Percentiles rank a stretch among this genome's conserved stretches.
phyloP scores from a whole-genome alignment of 1,140 invertebrate genomes.

The Elysia chlorotica region DNA sequence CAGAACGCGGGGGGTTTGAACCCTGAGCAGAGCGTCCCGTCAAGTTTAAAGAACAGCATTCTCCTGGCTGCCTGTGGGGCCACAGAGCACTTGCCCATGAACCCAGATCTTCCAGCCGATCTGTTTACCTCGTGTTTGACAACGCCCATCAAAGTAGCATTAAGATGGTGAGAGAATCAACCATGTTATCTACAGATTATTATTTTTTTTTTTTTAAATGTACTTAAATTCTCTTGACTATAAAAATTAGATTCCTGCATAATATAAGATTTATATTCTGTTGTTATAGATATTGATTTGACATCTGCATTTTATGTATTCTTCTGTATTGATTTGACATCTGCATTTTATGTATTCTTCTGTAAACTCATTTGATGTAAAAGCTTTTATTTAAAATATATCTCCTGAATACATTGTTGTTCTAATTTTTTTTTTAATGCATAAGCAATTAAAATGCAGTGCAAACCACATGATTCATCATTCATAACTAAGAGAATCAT shows the following conservation, averaged over 20 bases:
- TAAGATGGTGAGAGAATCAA: slow-evolving; percentile 93
- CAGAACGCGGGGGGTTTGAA: not conserved
- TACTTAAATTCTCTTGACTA: too few relatives aligned
- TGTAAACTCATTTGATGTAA: too few relatives aligned
- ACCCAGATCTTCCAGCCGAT: slow-evolving; percentile 97
- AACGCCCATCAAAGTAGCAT: slow-evolving; percentile 95
- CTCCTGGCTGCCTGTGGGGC: slow-evolving; percentile 92
- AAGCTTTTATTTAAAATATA: too few relatives aligned
- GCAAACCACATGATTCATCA: too few relatives aligned
- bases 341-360: not conserved
- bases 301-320: not conserved
- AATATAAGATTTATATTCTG: too few relatives aligned
- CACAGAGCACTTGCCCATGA: slow-evolving; percentile 93
- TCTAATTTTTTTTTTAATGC: too few relatives aligned
- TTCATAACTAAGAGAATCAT: too few relatives aligned
- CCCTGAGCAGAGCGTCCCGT: slow-evolving; percentile 12
- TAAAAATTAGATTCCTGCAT: too few relatives aligned
- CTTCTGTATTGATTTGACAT: not conserved
- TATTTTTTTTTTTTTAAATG: too few relatives aligned
- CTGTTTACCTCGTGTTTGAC: slow-evolving; percentile 97
- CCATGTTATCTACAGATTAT: too few relatives aligned
- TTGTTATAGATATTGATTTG: slow-evolving; percentile 20
- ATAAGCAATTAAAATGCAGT: too few relatives aligned
- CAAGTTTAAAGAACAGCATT: slow-evolving; percentile 74
- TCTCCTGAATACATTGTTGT: too few relatives aligned